Conservation (phyloP, 2,113 vertebrate genomes). For the Saimiri boliviensis region DNA sequence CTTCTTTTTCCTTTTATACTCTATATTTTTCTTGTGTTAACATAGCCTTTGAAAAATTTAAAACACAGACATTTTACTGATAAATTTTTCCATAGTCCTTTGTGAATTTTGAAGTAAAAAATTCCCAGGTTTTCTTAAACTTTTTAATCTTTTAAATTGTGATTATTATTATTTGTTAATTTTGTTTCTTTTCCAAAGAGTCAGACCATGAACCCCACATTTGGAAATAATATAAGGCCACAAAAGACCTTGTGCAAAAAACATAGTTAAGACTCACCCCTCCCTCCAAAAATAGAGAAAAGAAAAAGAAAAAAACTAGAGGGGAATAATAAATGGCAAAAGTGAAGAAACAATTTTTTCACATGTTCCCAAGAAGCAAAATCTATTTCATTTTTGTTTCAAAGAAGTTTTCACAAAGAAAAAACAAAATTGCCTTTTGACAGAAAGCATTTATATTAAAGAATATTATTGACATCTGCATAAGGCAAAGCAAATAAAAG, state of each 20-base stretch:
- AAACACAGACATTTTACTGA: not conserved
- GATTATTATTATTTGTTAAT: not conserved
- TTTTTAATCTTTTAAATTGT: not conserved
- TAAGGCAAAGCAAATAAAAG: not conserved
- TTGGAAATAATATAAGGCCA: not conserved
- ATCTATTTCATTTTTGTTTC: not conserved
- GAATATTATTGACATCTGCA: not conserved
- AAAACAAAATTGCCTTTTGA: constrained; percentile 4
- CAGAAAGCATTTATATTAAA: constrained; percentile 12
- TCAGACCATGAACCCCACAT: not conserved
- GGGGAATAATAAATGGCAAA: not conserved
- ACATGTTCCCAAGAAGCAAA: not conserved
- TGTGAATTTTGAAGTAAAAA: not conserved
- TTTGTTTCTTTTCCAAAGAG: not conserved
- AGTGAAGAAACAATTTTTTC: not conserved
- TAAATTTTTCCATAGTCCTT: not conserved
- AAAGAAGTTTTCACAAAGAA: constrained; percentile 24
- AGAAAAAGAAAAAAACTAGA: not conserved
- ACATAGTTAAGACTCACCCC: not conserved
- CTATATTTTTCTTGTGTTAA: not conserved
- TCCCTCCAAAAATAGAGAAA: not conserved
- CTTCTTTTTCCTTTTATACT: not conserved
- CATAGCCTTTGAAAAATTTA: not conserved
- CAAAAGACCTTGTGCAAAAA: not conserved
- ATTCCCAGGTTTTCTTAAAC: not conserved